Evolutionary conservation across 2,797 vertebrate species (phyloP), one percentile per base, ranked within the genome.

Genomic region (Pteropus rufus): DNA sequence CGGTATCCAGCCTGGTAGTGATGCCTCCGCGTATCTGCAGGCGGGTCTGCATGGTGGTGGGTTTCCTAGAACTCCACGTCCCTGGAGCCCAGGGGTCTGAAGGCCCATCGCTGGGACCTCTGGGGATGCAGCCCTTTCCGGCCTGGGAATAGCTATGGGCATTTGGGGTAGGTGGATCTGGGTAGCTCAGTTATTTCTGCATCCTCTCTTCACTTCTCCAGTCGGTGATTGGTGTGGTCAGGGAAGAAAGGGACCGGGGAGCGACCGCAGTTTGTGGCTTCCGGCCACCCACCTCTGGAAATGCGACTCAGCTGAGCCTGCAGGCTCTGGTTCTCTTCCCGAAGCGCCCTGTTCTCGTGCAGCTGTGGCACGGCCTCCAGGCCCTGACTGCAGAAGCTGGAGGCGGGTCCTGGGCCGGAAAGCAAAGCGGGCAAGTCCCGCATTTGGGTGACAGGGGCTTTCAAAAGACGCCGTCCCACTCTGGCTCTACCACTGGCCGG

Each of bases 281-380:
- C 65, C 29, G 0, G 3, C 31, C 64, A 82, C 96, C 23, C 96
- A 99, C 99, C 99, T 98, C 97, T 98, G 86, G 98, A 97, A 64
- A 98, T 41, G 8, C 99, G 98, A 67, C 98, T 98, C 62, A 99
- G 95, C 95, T 98, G 99, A 72, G 97, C 97, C 96, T 98, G 98
- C 83, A 99, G 98, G 34, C 97, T 97, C 46, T 77, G 44, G 93
- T 99, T 99, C 95, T 99, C 99, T 97, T 99, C 99, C 0, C 98
- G 99, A 93, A 99, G 98, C 65, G 97, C 97, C 97, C 98, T 96
- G 97, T 99, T 99, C 97, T 99, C 99, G 49, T 98, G 98, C 70
- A 99, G 98, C 97, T 99, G 99, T 85, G 98, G 95, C 10, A 98
- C 97, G 0, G 98, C 98, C 95, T 99, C 99, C 12, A 98, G 97